Base-by-base conservation (phyloP, 2,888 invertebrate genomes). In the Molorchus minor region DNA sequence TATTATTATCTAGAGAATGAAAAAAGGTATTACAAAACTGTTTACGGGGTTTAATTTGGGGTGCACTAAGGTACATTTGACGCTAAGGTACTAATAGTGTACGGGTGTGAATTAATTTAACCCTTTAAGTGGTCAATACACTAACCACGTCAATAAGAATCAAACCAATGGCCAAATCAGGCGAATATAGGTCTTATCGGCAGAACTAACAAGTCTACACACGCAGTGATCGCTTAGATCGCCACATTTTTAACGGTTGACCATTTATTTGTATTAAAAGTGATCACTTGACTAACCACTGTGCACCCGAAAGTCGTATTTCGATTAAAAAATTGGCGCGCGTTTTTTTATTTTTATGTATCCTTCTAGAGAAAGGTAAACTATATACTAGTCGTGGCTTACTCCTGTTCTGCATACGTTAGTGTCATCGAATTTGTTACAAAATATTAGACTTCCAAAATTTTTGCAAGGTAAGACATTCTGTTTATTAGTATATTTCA, bases 391-490 rank as follows among this genome's bases (percentile, higher is more conserved):
- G 17, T 40, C 15, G 40, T 40, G 40, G 40, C 2, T 40, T 40
- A 40, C 17, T 40, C 40, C 40, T 40, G 17, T 40, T 40, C 17
- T 40, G 17, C 17, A 40, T 16, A 40, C 17, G 40, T 40, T 40
- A 40, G 40, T 40, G 40, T 16, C 17, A 40, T 40, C 40, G 3
- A 40, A 40, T 40, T 40, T 40, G 40, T 40, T 40, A 25, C 25
- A 25, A 25, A 25, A 25, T 8, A 25, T n/a, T n/a, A 16, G 40
- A 16, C 40, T 1, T 40, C 17, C 40, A 10, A 40, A 40, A 16
- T 40, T 40, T 40, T 40, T 40, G 40, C 40, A 40, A 40, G 40
- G 40, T 16, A 40, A 40, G 40, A 40, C 40, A 16, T 40, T 40
- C 17, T 40, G 40, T 40, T 40, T 40, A 40, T 40, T 40, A 40